Base-by-base conservation (phyloP, 2,888 invertebrate species). In the Zootermopsis nevadensis region DNA sequence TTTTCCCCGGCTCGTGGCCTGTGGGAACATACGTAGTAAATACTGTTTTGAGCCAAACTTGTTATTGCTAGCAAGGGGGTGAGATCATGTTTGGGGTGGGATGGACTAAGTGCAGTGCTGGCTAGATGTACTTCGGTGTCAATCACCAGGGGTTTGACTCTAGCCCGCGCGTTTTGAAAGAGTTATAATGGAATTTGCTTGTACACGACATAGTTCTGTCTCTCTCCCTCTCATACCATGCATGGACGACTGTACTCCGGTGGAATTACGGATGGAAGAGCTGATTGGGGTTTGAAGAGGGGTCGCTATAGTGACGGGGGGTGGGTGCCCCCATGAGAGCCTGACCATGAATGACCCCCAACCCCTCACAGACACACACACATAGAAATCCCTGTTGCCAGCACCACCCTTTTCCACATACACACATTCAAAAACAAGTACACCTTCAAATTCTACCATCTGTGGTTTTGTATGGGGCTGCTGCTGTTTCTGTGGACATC, bases 181-280 rank as follows among this genome's bases (percentile, higher is more conserved):
- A 84, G 84, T 85, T 85, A 83, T 85, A 84, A 85, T 85, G 85
- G 85, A 84, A 85, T 84, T 84, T 84, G 85, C 85, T 83, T 85
- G 85, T 85, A 85, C 85, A 84, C 60, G 80, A 79, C 80, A 77
- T 77, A 79, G 60, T 66, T 35, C 31, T 77, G 31, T 66, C 79
- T 66, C 66, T 38, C 79, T 79, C 15, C 12, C 35, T 15, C 77
- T 1, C 66, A 15, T 22, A 19, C 38, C n/a, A 19, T 15, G 53
- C 53, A 77, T 53, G 30, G 27, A 77, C 60, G 15, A 35, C 38
- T 27, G n/a, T 27, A 27, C 31, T 67, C 55, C 80, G 83, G 84
- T 84, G 85, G 85, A 84, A 84, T 85, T 84, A 84, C 85, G 84
- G 84, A 60, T 82, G 84, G 83, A 83, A 85, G 85, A 84, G 85